Base-by-base conservation (phyloP, 1,140 invertebrate species). In the Hormaphis cornu region DNA sequence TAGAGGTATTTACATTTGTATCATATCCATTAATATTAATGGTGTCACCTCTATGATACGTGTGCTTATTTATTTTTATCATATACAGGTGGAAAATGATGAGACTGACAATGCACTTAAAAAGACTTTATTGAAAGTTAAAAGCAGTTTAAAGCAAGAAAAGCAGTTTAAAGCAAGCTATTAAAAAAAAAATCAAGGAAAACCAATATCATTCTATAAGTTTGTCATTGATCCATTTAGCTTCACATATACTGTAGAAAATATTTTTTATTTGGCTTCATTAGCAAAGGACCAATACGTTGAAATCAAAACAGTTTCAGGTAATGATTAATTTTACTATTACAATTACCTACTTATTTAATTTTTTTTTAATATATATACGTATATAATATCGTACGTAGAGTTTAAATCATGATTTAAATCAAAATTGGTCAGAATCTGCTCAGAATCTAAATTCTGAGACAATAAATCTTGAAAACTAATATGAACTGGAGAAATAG, bases 221-320 rank as follows among this genome's bases (percentile, higher is more conserved):
- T 66, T 66, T 66, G 61, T 20, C 20, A 33, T 66, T 35, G 44
- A 66, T 35, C 61, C 61, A 66, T 46, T 35, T 24, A 66, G 44
- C 10, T 7, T 66, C 1, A 9, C 61, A 35, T 33, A 4, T 16
- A 50, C 28, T 20, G 20, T 66, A 35, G 61, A 66, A 66, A 66
- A 66, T 50, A 20, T 66, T 18, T 66, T 66, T 66, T 10, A 66
- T 48, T 16, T 66, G 18, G 18, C 61, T 66, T 50, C 44, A 33
- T 33, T 66, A 35, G 44, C 16, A 0, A 66, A 66, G 20, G 61
- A 66, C 5, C 2, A 2, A 18, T 1, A 30, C 20, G 24, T 63
- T 0, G 33, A 30, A 63, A 63, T 63, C 8, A 18, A 33, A 33
- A 22, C 5, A 46, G 5, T 1, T 20, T 30, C 28, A 56, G 53